Conservation (phyloP, 2,888 invertebrate species). For the Apoderus coryli region DNA sequence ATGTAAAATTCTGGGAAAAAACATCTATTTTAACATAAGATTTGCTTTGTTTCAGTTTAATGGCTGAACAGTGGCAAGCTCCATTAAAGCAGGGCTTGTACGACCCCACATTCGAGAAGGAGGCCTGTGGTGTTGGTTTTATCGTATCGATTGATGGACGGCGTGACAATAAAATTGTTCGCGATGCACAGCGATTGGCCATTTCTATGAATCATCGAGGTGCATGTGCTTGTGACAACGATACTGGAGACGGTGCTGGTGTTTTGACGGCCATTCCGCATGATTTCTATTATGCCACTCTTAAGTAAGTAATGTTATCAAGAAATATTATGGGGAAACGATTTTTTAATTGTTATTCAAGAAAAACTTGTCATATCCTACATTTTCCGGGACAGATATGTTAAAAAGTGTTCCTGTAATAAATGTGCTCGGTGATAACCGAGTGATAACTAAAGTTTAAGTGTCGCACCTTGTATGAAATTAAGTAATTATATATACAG, state of each 20-base stretch:
- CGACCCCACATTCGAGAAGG: constrained; percentile 89
- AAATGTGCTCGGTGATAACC: no score
- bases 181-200: constrained; percentile 89
- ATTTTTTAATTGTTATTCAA: no score
- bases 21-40: no score
- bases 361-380: no score
- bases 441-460: no score
- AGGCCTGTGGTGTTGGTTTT: constrained; percentile 98
- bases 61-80: constrained; percentile 52
- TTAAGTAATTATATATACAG: no score
- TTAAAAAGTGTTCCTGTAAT: no score
- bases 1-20: no score
- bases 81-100: constrained; percentile 86
- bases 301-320: constrained; percentile 60
- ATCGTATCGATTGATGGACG: constrained; percentile 96
- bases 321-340: no score
- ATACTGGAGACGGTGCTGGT: constrained; percentile 98
- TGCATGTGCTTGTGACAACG: constrained; percentile 98
- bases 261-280: constrained; percentile 95
- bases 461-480: no score
- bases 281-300: constrained; percentile 71
- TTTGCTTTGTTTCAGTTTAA: constrained; percentile 24
- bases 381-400: no score
- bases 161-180: constrained; percentile 87
- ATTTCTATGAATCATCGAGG: constrained; percentile 99